Evolutionary conservation across 2,888 invertebrate genomes (phyloP).

Genomic region (Cephus pulcher): DNA sequence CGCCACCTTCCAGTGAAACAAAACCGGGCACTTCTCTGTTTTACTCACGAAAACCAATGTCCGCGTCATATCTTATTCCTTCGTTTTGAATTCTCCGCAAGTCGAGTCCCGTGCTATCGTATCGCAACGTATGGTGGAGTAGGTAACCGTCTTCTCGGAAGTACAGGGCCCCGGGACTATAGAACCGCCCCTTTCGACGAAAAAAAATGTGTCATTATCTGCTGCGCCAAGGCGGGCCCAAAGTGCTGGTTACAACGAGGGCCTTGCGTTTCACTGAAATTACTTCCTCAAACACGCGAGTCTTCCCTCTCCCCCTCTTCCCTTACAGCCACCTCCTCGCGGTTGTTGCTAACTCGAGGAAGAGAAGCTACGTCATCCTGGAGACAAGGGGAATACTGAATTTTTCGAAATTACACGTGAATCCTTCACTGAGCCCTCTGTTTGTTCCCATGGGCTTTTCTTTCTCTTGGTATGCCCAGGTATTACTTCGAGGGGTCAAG

Average conservation of each 20-base stretch:
- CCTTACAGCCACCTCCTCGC: background rate
- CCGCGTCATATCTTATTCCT: background rate
- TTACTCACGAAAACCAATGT: background rate
- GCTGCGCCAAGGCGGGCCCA: constrained; percentile 5
- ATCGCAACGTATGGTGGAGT: background rate
- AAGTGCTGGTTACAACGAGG: constrained; percentile 24
- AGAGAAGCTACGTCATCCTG: background rate
- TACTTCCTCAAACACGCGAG: constrained; percentile 29
- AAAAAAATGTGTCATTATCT: constrained; percentile 5
- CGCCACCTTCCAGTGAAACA: background rate
- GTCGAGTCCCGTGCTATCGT: background rate
- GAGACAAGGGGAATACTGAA: background rate
- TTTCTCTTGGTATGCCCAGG: background rate
- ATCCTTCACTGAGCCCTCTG: background rate
- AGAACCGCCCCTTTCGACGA: background rate
- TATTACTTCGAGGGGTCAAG: background rate
- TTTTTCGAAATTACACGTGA: background rate
- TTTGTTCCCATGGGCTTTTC: background rate
- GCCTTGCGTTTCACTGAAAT: constrained; percentile 33
- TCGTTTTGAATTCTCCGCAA: background rate
- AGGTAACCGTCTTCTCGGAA: background rate
- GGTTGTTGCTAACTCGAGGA: background rate
- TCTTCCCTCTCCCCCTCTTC: constrained; percentile 16
- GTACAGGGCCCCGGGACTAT: background rate
- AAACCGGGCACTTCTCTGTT: background rate